Base-by-base conservation (phyloP, 2,797 vertebrate genomes). In the Sebastes vulpes region DNA sequence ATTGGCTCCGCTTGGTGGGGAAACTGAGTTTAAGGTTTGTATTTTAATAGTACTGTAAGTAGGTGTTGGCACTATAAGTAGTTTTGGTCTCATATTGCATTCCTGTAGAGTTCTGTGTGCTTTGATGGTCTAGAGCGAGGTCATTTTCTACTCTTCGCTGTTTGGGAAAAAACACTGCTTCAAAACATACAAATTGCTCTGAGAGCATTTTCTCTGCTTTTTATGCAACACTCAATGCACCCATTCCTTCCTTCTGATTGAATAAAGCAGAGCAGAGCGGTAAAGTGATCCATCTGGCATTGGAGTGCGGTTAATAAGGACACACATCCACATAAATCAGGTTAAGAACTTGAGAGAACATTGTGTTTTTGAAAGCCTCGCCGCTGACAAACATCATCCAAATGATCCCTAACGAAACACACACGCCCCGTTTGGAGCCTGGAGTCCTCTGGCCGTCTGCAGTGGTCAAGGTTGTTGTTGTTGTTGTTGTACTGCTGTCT, bases 361-460 rank as follows among this genome's bases (percentile, higher is more conserved):
- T 29, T 58, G 53, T 78, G 56, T 73, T 86, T 76, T 72, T 35
- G 38, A 81, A 79, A 83, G 60, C 75, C 75, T 58, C 20, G 20
- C 58, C 65, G 67, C 72, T 79, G 68, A 83, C 83, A 72, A 78
- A 81, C 78, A 81, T 75, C 31, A 48, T 79, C 70, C 63, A 79
- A 83, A 71, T 18, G 69, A 77, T 59, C 66, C 35, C 48, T 54
- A 69, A 79, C n/a, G 9, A 85, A 77, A 77, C 29, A 58, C 70
- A 71, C 67, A 56, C 42, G 72, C 14, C 60, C 20, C 28, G 42
- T 81, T 83, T 67, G 63, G 32, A 72, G 52, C 63, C 18, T 10
- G 60, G 16, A 70, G 71, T 67, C 28, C 25, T 14, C 9, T 5
- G 35, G 38, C n/a, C 9, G 1, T 63, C 9, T 66, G 80, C 57